These are phyloP conservation scores for Gryon sp. DNA, from an alignment of 1,140 invertebrate genomes.

Conservation along the genomic window DNA sequence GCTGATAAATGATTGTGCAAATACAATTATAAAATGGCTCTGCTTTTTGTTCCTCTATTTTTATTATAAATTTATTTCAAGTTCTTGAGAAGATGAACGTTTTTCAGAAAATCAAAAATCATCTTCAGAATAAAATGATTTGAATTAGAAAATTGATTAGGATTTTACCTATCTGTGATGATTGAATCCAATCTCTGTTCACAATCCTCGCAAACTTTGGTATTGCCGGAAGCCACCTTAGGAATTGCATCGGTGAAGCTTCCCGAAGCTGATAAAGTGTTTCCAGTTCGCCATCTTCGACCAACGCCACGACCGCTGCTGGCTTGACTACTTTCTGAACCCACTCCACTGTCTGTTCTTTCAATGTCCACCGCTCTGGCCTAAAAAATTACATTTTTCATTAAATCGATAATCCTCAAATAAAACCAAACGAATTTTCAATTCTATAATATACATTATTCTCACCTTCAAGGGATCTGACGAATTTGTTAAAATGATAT, in stretches of 20 bases:
- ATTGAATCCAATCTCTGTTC: slow-evolving; percentile 75
- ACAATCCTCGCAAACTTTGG: slow-evolving; percentile 78
- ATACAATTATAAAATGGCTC: too few species aligned
- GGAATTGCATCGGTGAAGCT: slow-evolving; percentile 71
- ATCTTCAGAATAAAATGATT: too few species aligned
- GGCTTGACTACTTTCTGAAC: slow-evolving; percentile 94
- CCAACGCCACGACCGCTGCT: slow-evolving; percentile 82
- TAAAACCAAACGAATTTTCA: neutral
- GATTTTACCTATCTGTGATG: slow-evolving; percentile 74
- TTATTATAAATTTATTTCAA: too few species aligned
- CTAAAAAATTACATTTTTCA: slow-evolving; percentile 52
- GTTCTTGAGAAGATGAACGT: too few species aligned
- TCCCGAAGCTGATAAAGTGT: slow-evolving; percentile 65
- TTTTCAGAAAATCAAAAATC: too few species aligned
- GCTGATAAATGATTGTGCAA: too few species aligned
- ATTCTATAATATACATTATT: neutral
- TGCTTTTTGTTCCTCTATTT: too few species aligned
- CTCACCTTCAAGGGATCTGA: slow-evolving; percentile 73
- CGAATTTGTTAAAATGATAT: slow-evolving; percentile 75
- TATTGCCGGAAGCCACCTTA: slow-evolving; percentile 72
- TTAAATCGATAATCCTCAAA: neutral
- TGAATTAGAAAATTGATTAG: neutral
- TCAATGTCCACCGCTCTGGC: slow-evolving; percentile 84
- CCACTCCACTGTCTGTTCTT: slow-evolving; percentile 95
- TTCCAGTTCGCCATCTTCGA: slow-evolving; percentile 73